Evolutionary conservation across 2,797 vertebrate species (phyloP), one percentile per base, ranked within the genome.

Genomic region (Cryptoprocta ferox): DNA sequence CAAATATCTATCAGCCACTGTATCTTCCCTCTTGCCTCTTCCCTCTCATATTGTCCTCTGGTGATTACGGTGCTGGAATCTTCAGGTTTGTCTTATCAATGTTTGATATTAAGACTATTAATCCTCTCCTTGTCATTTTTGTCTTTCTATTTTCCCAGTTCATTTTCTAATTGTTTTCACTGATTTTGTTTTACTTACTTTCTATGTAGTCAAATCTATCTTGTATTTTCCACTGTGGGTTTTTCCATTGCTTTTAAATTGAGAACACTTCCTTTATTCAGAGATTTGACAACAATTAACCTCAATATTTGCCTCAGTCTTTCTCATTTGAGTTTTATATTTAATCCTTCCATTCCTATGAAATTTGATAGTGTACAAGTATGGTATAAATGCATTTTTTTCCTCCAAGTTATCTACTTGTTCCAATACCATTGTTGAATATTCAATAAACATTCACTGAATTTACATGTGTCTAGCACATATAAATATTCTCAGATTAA

Each of bases 291-390:
- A 78, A 48, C 30, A 84, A 71, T 80, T 76, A 92, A 21, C 21
- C 80, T 84, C 45, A 83, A 13, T 56, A 42, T 75, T 80, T 66
- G 30, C 39, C 81, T 87, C 28, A 61, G 7, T 75, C n/a, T 93
- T 93, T 83, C 93, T 65, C 70, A 21, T 78, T 93, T 95, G 16
- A 65, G 80, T 66, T 91, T 79, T 89, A 53, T 56, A 82, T 61
- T 96, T 94, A 95, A 81, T 37, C 42, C 21, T 76, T 89, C 7
- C 0, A 83, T 90, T 92, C 21, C 32, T 80, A 78, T 63, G 21
- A 95, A 96, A 91, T 71, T 70, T 66, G 24, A n/a, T 35, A 75
- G 24, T 56, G 2, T 30, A 39, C 3, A 82, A 70, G 5, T 70
- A 30, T 71, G 13, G 79, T 76, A 32, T 42, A 56, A 83, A 71